A percentile compares a stretch with the other conserved stretches of the same genome.
phyloP scores from a whole-genome alignment of 2,888 invertebrate genomes.

The Patella depressa region DNA sequence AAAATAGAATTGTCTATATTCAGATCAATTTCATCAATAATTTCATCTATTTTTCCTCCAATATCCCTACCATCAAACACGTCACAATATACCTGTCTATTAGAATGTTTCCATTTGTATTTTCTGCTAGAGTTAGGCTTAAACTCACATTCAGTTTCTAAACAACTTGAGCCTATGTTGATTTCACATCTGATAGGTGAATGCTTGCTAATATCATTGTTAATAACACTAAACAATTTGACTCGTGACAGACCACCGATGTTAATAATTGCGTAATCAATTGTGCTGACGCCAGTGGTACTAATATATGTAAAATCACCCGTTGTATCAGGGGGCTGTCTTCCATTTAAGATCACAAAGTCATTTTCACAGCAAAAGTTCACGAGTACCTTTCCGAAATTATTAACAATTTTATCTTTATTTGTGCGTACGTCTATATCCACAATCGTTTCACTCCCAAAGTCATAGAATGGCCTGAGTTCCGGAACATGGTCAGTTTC shows the following conservation, averaged over 20 bases:
- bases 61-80: too few species aligned
- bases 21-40: not conserved
- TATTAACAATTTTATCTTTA: not conserved
- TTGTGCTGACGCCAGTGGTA: not conserved
- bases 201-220: not conserved
- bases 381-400: not conserved
- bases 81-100: too few species aligned
- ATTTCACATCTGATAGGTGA: not conserved
- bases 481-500: not conserved
- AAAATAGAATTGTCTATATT: not conserved
- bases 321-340: not conserved
- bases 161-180: not conserved
- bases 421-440: not conserved
- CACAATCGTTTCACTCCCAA: not conserved
- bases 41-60: not conserved
- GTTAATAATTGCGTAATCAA: not conserved
- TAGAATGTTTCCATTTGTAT: too few species aligned
- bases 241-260: not conserved
- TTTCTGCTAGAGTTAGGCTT: too few species aligned
- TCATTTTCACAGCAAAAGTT: not conserved
- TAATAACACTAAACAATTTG: not conserved
- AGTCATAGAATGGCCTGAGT: not conserved
- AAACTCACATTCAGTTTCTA: too few species aligned
- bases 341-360: not conserved
- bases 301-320: not conserved